Evolutionary conservation across 2,888 invertebrate species (phyloP), one percentile per base, ranked within the genome.

Genomic region (Coenonympha arcania): DNA sequence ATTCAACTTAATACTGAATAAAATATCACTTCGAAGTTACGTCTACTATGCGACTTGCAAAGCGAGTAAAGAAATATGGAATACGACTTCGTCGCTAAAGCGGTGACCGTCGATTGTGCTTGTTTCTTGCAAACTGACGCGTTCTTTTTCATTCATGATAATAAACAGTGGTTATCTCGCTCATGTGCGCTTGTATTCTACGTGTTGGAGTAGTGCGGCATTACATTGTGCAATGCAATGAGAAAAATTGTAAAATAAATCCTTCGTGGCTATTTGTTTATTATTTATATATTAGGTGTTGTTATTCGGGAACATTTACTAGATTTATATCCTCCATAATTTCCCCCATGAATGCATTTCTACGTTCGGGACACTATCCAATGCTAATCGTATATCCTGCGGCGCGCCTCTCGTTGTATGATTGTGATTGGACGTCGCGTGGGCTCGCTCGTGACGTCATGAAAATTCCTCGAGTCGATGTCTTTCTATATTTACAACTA

Each of bases 371-470:
- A 44, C 44, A 30, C 24, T 13, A 45, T 48, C 28, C 36, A 53
- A 52, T 61, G 56, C 62, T 64, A 61, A 65, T 68, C 61, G 53
- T 57, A 56, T 61, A 88, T 88, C 81, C 87, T 86, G 64, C 88
- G 80, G 62, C 91, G 83, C 62, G 90, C 91, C 79, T 88, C 87
- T 76, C 79, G 82, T 63, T 88, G 77, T 58, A 88, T 71, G 64
- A 87, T 79, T 65, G 71, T 80, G 82, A 86, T 86, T 86, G 85
- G 86, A 61, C 65, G 68, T 63, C 71, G 79, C 62, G 66, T 85
- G 85, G 86, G 85, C 85, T 84, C 84, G 86, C 65, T 84, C 77
- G 65, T 82, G 81, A 84, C 85, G 86, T 85, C 82, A 82, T 62
- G 65, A 54, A 66, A 79, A 84, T 84, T 82, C 84, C 76, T 77